phyloP scores from a whole-genome alignment of 2,113 vertebrate species.

The Oreochromis niloticus region DNA sequence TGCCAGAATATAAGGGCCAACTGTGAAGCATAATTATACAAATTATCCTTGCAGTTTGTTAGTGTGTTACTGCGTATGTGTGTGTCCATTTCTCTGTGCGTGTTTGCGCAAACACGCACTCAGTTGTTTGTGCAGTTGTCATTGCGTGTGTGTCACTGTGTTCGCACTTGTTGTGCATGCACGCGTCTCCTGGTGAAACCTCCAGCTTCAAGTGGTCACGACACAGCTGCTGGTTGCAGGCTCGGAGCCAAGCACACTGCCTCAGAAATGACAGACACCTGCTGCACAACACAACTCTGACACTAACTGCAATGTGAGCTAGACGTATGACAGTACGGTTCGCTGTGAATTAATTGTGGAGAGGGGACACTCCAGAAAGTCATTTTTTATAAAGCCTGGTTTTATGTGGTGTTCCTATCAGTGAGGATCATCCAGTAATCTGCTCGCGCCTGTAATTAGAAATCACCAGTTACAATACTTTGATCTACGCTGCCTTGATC shows the following conservation, averaged over 20 bases:
- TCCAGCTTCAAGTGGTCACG: slow-evolving; percentile 53
- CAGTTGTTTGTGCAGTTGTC: not conserved
- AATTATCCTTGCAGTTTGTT: slow-evolving; percentile 28
- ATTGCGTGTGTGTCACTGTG: not conserved
- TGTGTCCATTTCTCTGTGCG: not conserved
- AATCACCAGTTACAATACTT: not conserved
- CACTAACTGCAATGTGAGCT: slow-evolving; percentile 12
- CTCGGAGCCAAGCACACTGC: slow-evolving; percentile 39
- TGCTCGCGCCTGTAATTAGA: not conserved
- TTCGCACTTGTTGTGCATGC: slow-evolving; percentile 23
- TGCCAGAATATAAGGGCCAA: slow-evolving; percentile 9
- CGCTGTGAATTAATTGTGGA: not conserved
- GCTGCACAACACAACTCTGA: slow-evolving; percentile 14
- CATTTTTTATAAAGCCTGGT: not conserved
- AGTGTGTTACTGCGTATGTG: not conserved
- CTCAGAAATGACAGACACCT: slow-evolving; percentile 43
- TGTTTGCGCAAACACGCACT: not conserved
- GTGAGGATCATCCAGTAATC: not conserved
- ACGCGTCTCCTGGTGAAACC: slow-evolving; percentile 40
- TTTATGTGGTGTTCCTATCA: not conserved
- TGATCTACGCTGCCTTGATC: not conserved
- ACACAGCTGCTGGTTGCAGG: slow-evolving; percentile 54
- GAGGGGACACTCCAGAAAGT: not conserved
- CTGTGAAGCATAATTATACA: slow-evolving; percentile 48
- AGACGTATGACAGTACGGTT: not conserved